phyloP scores from a whole-genome alignment of 1,140 invertebrate genomes.

The Liolophura sinensis region DNA sequence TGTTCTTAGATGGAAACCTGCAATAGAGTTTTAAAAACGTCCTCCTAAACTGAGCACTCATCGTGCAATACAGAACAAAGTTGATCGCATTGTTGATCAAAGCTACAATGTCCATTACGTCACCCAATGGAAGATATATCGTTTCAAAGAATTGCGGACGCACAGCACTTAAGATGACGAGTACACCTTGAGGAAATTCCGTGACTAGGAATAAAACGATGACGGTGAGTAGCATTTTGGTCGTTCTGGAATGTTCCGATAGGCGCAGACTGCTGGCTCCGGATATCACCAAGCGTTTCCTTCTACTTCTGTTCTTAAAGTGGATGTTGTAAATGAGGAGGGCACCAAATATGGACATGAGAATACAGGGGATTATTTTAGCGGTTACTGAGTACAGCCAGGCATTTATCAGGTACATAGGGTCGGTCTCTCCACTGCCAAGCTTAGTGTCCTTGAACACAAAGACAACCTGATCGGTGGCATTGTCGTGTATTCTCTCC shows the following conservation, averaged over 20 bases:
- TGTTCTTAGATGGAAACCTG: not conserved
- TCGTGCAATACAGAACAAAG: conserved; percentile 91
- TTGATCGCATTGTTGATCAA: conserved; percentile 90
- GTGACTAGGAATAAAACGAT: conserved; percentile 83
- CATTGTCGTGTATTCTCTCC: conserved; percentile 22
- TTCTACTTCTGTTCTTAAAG: conserved; percentile 44
- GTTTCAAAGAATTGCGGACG: conserved; percentile 45
- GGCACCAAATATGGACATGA: conserved; percentile 59
- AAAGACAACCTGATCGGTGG: conserved; percentile 35
- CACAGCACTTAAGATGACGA: conserved; percentile 54
- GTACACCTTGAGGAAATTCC: conserved; percentile 73
- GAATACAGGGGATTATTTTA: conserved; percentile 59
- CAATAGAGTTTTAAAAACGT: conserved; percentile 68
- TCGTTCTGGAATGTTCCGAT: conserved; percentile 81
- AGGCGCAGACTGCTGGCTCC: conserved; percentile 41
- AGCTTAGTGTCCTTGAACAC: conserved; percentile 61
- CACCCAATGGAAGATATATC: conserved; percentile 67
- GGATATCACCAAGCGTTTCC: conserved; percentile 47
- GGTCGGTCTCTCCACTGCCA: conserved; percentile 63
- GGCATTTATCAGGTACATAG: conserved; percentile 52
- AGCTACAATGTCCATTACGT: conserved; percentile 91
- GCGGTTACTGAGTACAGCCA: conserved; percentile 54
- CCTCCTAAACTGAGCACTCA: conserved; percentile 88
- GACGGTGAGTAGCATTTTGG: conserved; percentile 86
- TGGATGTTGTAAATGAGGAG: conserved; percentile 67